Base-by-base conservation (phyloP, 2,888 invertebrate species). In the Leptinotarsa peninsularis region DNA sequence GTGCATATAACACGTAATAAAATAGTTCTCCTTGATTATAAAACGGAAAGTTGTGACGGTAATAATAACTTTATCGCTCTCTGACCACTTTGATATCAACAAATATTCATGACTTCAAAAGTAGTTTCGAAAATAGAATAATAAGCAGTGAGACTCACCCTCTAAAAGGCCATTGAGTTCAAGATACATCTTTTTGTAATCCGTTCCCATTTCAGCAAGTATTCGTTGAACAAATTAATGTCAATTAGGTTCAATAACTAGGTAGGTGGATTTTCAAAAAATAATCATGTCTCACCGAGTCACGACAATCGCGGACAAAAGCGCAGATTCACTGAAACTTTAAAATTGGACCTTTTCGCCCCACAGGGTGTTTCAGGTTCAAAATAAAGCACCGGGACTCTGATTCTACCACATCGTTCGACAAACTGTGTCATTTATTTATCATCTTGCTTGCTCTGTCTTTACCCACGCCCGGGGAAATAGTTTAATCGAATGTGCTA, bases 141-240 rank as follows among this genome's bases (percentile, higher is more conserved):
- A 58, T 4, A 15, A 23, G 21, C 13, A 54, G 18, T 54, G n/a
- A 18, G 18, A 58, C 58, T 58, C 23, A 58, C 58, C 58, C 23
- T 58, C 58, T 15, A 58, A 14, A 21, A 58, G 58, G 23, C 23
- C 58, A 15, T 58, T 58, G 23, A 58, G 58, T 21, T 58, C 58
- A 58, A 58, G 58, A 2, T 58, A 58, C 58, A 58, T 58, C 14
- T 58, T 58, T 58, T 58, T 58, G 14, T 58, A 58, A 58, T 58
- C 58, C 58, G 58, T 58, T 23, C 58, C 58, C 58, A 58, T 58
- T 58, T 23, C 14, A 4, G 23, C 23, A 58, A 23, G 23, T 58
- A 58, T 58, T 58, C 58, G 58, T 58, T 23, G 23, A 58, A 58
- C 58, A 14, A 58, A 58, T 58, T 58, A 58, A 58, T 21, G 58